A percentile compares a stretch with the other conserved stretches of the same genome.
These are phyloP conservation scores for Drosophila grimshawi DNA, from an alignment of 1,140 invertebrate species.

Conservation along the genomic window DNA sequence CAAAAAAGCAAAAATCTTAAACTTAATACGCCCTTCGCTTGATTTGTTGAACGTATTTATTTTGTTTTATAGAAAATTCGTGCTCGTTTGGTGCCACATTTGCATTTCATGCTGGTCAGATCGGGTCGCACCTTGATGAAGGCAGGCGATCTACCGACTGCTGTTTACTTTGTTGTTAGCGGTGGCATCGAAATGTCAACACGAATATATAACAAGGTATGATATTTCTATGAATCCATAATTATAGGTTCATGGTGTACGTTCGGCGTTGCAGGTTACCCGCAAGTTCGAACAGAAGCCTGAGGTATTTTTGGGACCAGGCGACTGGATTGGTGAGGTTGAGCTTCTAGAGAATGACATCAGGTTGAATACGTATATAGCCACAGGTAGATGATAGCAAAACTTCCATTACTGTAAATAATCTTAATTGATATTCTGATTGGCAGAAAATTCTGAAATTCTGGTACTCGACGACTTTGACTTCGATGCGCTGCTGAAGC, in stretches of 20 bases:
- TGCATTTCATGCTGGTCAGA: slow-evolving; percentile 53
- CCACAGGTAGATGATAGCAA: slow-evolving; percentile 36
- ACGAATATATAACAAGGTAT: slow-evolving; percentile 47
- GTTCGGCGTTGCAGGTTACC: slow-evolving; percentile 8
- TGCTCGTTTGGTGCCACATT: slow-evolving; percentile 57
- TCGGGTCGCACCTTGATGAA: slow-evolving; percentile 60
- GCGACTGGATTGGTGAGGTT: slow-evolving; percentile 72
- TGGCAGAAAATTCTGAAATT: slow-evolving; percentile 56
- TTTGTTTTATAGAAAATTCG: slow-evolving; percentile 59
- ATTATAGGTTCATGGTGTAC: neutral
- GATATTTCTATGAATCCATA: no score
- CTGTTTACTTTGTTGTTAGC: slow-evolving; percentile 69
- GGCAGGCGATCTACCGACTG: slow-evolving; percentile 50
- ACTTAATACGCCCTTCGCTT: neutral
- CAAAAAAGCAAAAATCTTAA: neutral
- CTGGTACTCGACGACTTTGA: slow-evolving; percentile 58
- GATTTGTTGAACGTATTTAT: neutral
- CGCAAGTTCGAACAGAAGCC: slow-evolving; percentile 28
- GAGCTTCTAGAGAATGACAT: slow-evolving; percentile 55
- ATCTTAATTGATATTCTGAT: no score
- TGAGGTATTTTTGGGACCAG: slow-evolving; percentile 62
- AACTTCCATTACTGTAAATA: neutral
- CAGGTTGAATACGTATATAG: slow-evolving; percentile 54
- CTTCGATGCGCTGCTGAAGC: slow-evolving; percentile 55
- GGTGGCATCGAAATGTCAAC: slow-evolving; percentile 68